phyloP scores from a whole-genome alignment of 2,888 invertebrate species.

The Chrysodeixis includens region DNA sequence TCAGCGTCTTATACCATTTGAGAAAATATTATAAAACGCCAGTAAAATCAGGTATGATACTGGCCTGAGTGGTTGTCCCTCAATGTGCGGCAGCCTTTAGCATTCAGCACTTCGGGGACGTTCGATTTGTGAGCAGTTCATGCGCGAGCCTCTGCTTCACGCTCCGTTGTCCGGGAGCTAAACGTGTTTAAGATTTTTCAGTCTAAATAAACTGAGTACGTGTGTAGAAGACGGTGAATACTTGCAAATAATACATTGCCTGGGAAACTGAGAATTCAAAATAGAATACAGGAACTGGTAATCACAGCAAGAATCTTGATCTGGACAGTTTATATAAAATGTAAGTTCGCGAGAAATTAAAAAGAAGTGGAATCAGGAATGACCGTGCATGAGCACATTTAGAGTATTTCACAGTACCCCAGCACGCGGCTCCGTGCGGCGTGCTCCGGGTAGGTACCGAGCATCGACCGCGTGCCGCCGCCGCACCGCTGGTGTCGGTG shows the following conservation, averaged over 20 bases:
- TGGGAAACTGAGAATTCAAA: constrained; percentile 15
- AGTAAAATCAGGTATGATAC: neutral
- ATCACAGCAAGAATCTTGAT: constrained; percentile 7
- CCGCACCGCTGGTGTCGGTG: neutral
- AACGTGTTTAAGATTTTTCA: constrained; percentile 51
- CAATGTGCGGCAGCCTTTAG: neutral
- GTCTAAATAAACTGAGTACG: constrained; percentile 52
- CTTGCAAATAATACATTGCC: constrained; percentile 48
- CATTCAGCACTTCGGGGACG: constrained; percentile 21
- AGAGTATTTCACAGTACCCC: neutral
- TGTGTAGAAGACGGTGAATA: constrained; percentile 26
- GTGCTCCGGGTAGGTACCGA: neutral
- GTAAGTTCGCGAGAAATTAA: neutral
- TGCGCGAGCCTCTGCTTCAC: constrained; percentile 52
- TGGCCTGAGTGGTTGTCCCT: neutral
- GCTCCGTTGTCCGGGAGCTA: constrained; percentile 48
- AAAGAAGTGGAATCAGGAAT: neutral
- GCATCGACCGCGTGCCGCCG: constrained; percentile 1
- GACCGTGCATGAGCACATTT: constrained; percentile 12
- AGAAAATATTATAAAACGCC: neutral
- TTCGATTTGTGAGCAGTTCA: constrained; percentile 53
- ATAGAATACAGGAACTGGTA: constrained; percentile 15
- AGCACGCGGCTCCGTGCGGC: neutral
- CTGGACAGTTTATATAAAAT: constrained; percentile 34
- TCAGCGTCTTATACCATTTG: neutral